Evolutionary conservation across 1,140 invertebrate genomes (phyloP).

Genomic region (Octopus bimaculoides): DNA sequence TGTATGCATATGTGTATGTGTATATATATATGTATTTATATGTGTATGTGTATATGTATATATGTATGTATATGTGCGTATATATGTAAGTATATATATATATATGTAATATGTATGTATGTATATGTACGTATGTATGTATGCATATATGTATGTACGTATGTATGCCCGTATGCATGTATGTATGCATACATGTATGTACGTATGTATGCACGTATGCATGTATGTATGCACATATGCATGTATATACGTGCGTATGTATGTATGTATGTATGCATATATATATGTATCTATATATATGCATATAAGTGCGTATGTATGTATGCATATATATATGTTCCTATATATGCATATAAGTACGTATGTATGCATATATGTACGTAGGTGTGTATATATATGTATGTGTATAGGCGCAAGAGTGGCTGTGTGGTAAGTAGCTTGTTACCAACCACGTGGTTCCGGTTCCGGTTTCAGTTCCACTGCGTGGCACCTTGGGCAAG

Average conservation of each 20-base stretch:
- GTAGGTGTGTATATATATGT: not conserved
- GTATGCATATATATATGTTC: not conserved
- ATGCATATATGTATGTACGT: constrained; percentile 12
- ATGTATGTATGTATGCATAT: constrained; percentile 8
- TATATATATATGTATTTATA: not conserved
- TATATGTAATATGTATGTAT: constrained; percentile 13
- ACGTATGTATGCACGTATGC: constrained; percentile 10
- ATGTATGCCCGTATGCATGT: constrained; percentile 18
- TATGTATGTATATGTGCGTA: not conserved
- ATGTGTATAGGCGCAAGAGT: too few species aligned
- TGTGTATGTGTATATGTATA: not conserved
- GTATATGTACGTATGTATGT: constrained; percentile 15
- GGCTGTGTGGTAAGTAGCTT: too few species aligned
- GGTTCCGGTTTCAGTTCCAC: too few species aligned
- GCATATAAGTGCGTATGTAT: not conserved
- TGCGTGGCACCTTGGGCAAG: too few species aligned
- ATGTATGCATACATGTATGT: constrained; percentile 16
- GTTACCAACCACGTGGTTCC: too few species aligned
- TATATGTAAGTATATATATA: not conserved
- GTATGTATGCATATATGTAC: not conserved
- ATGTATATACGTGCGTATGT: constrained; percentile 14
- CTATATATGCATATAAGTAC: not conserved
- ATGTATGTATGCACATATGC: constrained; percentile 15
- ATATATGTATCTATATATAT: not conserved
- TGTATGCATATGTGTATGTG: not conserved